phyloP scores from a whole-genome alignment of 2,113 vertebrate species.

The Oreotragus oreotragus region DNA sequence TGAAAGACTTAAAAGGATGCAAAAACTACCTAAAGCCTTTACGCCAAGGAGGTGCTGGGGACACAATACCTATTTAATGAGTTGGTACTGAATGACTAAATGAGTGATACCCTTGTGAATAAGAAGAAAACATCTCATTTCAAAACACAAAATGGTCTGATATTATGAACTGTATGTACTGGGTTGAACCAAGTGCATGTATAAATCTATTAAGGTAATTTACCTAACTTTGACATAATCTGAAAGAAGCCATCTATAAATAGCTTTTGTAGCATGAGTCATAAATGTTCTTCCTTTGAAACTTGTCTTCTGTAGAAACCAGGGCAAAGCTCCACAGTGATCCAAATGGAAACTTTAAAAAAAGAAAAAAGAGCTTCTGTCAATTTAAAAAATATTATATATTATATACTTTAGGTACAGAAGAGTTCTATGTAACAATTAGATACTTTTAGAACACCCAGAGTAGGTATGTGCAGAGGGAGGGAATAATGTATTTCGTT shows the following conservation, averaged over 20 bases:
- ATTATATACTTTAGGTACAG: background rate
- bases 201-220: background rate
- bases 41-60: too few relatives aligned
- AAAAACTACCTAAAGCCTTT: background rate
- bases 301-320: constrained; percentile 99
- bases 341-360: constrained; percentile 93
- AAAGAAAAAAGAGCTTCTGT: constrained; percentile 11
- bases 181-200: background rate
- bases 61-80: background rate
- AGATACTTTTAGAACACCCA: background rate
- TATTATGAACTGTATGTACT: rapidly evolving
- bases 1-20: background rate
- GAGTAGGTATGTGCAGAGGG: background rate
- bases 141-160: background rate
- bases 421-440: background rate
- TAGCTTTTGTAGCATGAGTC: constrained; percentile 99
- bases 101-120: background rate
- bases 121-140: background rate
- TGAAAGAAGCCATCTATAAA: constrained; percentile 98
- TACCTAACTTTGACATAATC: constrained; percentile 99
- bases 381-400: background rate
- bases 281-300: constrained; percentile 99
- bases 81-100: background rate
- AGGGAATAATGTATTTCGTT: background rate
- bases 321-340: constrained; percentile 97